Base-by-base conservation (phyloP, 2,113 vertebrate species). In the Mugil cephalus region DNA sequence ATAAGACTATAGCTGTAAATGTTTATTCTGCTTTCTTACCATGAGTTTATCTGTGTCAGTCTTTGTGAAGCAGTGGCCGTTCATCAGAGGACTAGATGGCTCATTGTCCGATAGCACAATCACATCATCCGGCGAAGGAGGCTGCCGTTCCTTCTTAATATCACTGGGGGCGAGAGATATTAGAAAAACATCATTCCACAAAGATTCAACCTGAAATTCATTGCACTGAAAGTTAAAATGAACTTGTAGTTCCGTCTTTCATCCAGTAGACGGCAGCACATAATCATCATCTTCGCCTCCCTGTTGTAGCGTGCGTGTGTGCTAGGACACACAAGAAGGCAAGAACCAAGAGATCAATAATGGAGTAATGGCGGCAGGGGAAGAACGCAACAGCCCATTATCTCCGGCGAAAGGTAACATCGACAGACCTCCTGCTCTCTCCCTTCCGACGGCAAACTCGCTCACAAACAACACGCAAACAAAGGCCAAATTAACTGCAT, bases 91-190 rank as follows among this genome's bases (percentile, higher is more conserved):
- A 88, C 98, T 99, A 9, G 94, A 93, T 2, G 97, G 95, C 63
- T 99, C 97, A 0, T 95, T 97, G 91, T 99, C 98, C 0, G 98
- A 99, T 18, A 99, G 86, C 74, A 99, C 95, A 1, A 99, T 99
- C 30, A 99, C 93, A 7, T 99, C 97, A 8, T 99, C 97, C 0
- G 98, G 97, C 0, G 97, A 99, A 0, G 95, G 94, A 0, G 94
- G 94, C 60, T 96, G 91, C 50, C 88, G 93, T 52, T 98, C 97
- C 4, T 93, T 92, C 92, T 96, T 97, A 4, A 95, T 94, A 21
- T 96, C 96, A 15, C 96, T 98, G 85, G 38, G 40, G 24, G 10
- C n/a, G 11, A 77, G 10, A 82, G 52, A 69, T 0, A 48, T 8
- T 8, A n/a, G n/a, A n/a, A n/a, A 68, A 42, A 56, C 0, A 42